Conservation (phyloP, 1,140 invertebrate genomes). For the Hycleus cichorii region DNA sequence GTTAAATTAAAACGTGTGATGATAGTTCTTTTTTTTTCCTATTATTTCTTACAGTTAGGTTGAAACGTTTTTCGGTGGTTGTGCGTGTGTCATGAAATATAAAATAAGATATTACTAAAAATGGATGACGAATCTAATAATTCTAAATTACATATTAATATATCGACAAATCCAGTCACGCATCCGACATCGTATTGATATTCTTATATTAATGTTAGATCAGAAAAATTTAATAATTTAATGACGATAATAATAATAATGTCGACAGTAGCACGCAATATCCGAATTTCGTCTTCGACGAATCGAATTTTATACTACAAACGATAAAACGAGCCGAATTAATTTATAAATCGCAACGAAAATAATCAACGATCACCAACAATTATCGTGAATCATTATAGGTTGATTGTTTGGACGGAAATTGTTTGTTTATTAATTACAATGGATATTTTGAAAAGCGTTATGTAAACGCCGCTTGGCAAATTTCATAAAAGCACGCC, state of each 20-base stretch:
- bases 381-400: too few relatives aligned
- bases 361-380: too few relatives aligned
- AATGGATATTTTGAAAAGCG: too few relatives aligned
- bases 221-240: conserved; percentile 11
- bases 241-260: neutral
- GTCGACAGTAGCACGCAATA: conserved; percentile 3
- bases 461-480: conserved; percentile 3
- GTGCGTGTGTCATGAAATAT: conserved; percentile 24
- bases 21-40: too few relatives aligned
- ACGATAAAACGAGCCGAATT: too few relatives aligned
- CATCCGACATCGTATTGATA: conserved; percentile 12
- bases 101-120: conserved; percentile 27
- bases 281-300: neutral
- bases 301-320: too few relatives aligned
- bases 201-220: conserved; percentile 13
- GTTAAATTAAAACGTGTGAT: too few relatives aligned
- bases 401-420: too few relatives aligned
- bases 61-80: too few relatives aligned
- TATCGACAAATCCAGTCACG: conserved; percentile 16
- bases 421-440: too few relatives aligned
- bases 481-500: conserved; percentile 12
- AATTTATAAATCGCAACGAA: too few relatives aligned
- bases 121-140: conserved; percentile 24
- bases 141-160: conserved; percentile 24
- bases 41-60: too few relatives aligned